A percentile compares a stretch with the other conserved stretches of the same genome.
phyloP scores from a whole-genome alignment of 2,797 vertebrate species.

The Aphelocoma californica region DNA sequence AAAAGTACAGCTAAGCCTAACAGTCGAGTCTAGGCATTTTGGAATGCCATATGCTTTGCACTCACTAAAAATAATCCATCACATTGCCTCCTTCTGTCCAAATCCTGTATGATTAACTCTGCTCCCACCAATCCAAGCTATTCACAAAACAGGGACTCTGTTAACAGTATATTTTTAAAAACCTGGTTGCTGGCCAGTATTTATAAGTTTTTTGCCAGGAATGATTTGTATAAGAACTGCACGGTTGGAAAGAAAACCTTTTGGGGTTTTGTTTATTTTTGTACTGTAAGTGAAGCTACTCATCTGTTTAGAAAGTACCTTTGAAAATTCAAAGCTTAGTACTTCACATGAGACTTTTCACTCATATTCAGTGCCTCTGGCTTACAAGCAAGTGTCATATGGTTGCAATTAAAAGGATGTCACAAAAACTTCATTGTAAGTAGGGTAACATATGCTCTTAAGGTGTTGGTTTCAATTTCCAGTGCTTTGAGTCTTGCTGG shows the following conservation, averaged over 20 bases:
- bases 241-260: background rate
- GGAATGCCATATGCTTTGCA: background rate
- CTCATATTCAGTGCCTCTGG: constrained; percentile 40
- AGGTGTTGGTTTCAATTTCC: constrained; percentile 42
- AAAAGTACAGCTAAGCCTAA: background rate
- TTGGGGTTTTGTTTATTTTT: background rate
- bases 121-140: background rate
- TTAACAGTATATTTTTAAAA: background rate
- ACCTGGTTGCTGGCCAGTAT: background rate
- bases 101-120: background rate
- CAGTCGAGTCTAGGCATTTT: background rate
- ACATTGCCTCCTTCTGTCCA: background rate
- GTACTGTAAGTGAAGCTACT: background rate
- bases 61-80: background rate
- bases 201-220: background rate
- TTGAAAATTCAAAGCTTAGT: background rate
- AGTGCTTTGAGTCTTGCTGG: constrained; percentile 48
- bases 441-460: constrained; percentile 40
- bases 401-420: constrained; percentile 60
- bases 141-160: background rate
- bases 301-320: background rate
- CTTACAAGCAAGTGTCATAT: constrained; percentile 59
- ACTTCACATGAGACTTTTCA: constrained; percentile 4
- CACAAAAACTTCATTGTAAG: constrained; percentile 38
- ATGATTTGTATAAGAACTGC: background rate